Evolutionary conservation across 2,888 invertebrate species (phyloP).

Genomic region (Oligia strigilis): DNA sequence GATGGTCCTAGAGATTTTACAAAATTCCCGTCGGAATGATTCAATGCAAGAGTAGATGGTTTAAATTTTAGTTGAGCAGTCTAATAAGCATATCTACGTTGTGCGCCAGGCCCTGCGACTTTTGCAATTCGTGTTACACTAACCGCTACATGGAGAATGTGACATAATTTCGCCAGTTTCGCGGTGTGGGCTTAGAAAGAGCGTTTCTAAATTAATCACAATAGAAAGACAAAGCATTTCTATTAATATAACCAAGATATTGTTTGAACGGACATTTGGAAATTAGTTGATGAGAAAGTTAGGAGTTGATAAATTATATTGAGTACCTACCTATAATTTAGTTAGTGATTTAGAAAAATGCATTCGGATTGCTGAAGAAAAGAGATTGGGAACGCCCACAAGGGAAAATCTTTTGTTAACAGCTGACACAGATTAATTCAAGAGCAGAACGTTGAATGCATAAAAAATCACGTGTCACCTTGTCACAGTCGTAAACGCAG

Average conservation of each 20-base stretch:
- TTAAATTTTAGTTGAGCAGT: slow-evolving; percentile 53
- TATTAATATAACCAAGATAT: slow-evolving; percentile 20
- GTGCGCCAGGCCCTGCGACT: slow-evolving; percentile 72
- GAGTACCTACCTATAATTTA: neutral
- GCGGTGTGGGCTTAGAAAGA: slow-evolving; percentile 73
- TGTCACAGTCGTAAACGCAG: slow-evolving; percentile 28
- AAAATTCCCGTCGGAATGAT: neutral
- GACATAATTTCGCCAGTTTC: slow-evolving; percentile 79
- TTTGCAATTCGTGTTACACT: slow-evolving; percentile 81
- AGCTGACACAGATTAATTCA: slow-evolving; percentile 39
- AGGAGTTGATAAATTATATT: slow-evolving; percentile 4
- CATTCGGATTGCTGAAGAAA: neutral
- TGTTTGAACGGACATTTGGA: slow-evolving; percentile 22
- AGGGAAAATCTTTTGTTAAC: slow-evolving; percentile 26
- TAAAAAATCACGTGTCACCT: slow-evolving; percentile 37
- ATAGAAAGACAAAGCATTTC: slow-evolving; percentile 33
- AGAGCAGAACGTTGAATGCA: slow-evolving; percentile 12
- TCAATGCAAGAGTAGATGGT: slow-evolving; percentile 8
- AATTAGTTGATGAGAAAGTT: slow-evolving; percentile 28
- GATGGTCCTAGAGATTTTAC: neutral
- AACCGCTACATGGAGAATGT: slow-evolving; percentile 78
- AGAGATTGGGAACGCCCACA: slow-evolving; percentile 6
- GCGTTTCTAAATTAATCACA: slow-evolving; percentile 50
- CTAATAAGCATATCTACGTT: slow-evolving; percentile 66
- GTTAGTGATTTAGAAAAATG: neutral